phyloP scores from a whole-genome alignment of 2,113 vertebrate species.

The Atrichornis clamosus region DNA sequence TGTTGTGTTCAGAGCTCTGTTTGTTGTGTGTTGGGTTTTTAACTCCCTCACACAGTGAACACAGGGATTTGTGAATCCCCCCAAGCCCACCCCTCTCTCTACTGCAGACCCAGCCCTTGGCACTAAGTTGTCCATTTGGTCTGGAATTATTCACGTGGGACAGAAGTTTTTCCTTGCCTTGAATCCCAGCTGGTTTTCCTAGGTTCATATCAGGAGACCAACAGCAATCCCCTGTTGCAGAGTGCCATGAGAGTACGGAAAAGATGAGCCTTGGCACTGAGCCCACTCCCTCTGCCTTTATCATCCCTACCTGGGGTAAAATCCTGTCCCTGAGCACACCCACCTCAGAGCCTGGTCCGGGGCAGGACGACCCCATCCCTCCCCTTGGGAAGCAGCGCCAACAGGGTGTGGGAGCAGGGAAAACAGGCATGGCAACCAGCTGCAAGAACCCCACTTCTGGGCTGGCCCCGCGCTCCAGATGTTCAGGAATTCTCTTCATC shows the following conservation, averaged over 20 bases:
- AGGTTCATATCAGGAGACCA: neutral
- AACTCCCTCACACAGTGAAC: fast-evolving
- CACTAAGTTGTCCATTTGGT: neutral
- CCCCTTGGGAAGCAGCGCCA: neutral
- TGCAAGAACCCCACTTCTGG: neutral
- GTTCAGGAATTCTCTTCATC: neutral
- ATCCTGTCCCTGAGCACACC: neutral
- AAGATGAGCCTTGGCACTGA: neutral
- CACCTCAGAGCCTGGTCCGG: neutral
- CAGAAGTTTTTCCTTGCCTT: neutral
- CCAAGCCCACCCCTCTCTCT: neutral
- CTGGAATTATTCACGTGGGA: fast-evolving
- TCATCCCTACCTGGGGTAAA: neutral
- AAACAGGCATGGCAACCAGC: neutral
- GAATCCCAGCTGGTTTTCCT: neutral
- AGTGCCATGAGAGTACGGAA: neutral
- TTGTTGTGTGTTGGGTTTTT: neutral
- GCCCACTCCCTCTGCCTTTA: neutral
- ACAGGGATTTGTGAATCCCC: neutral
- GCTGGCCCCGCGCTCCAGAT: neutral
- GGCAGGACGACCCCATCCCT: neutral
- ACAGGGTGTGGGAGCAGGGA: neutral
- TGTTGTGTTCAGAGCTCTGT: fast-evolving
- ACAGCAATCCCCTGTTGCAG: fast-evolving
- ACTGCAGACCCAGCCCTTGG: neutral